These are phyloP conservation scores for Pandion haliaetus DNA, from an alignment of 2,113 vertebrate species.

Conservation along the genomic window DNA sequence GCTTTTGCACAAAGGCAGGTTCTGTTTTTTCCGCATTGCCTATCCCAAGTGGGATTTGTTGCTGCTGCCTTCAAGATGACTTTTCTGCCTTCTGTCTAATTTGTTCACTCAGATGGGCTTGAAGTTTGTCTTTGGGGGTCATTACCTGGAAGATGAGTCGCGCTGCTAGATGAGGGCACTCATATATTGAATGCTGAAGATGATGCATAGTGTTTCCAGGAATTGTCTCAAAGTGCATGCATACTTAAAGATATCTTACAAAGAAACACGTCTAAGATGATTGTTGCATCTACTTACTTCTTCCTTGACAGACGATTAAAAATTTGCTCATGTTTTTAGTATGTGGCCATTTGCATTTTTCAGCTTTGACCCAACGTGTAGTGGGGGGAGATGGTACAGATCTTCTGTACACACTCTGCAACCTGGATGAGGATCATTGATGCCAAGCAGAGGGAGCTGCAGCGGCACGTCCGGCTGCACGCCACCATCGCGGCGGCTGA, in stretches of 20 bases:
- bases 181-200: background rate
- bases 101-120: background rate
- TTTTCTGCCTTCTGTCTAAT: background rate
- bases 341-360: background rate
- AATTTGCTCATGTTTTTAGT: background rate
- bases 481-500: background rate
- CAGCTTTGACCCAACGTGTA: background rate
- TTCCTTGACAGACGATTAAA: background rate
- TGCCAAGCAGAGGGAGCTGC: background rate
- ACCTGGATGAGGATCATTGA: background rate
- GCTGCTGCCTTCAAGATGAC: background rate
- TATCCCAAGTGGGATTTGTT: background rate
- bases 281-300: background rate
- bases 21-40: background rate
- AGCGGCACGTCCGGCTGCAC: accelerated
- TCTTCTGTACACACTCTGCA: background rate
- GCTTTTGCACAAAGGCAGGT: background rate
- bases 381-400: background rate
- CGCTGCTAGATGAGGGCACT: background rate
- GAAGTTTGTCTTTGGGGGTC: background rate
- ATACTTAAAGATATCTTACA: background rate
- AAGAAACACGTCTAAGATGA: background rate
- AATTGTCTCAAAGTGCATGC: background rate
- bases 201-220: background rate
- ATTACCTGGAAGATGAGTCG: background rate